A percentile compares a stretch with the other conserved stretches of the same genome.
phyloP scores from a whole-genome alignment of 2,113 vertebrate species.

The Trematocara marginatum region DNA sequence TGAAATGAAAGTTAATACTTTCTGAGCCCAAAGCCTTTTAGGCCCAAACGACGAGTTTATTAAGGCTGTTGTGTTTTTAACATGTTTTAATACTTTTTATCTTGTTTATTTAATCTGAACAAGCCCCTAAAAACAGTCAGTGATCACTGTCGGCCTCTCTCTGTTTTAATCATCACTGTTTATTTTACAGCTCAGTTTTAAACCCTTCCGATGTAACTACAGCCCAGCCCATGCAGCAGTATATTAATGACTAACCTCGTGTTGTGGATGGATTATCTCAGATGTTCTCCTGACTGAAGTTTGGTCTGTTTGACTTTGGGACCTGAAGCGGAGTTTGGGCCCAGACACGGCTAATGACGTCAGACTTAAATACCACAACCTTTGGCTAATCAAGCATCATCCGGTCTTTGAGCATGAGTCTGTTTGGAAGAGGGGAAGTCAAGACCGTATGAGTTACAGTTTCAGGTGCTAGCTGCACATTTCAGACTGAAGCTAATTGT shows the following conservation, averaged over 20 bases:
- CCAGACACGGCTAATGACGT: not conserved
- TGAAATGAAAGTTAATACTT: not conserved
- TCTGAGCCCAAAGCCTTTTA: not conserved
- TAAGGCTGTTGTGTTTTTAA: not conserved
- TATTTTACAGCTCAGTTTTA: accelerated
- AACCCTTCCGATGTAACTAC: accelerated
- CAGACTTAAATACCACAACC: not conserved
- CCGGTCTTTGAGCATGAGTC: not conserved
- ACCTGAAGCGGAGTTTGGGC: not conserved
- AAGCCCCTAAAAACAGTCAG: not conserved
- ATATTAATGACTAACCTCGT: accelerated
- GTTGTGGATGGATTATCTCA: not conserved
- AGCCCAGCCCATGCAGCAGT: not conserved
- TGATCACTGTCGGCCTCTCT: not conserved
- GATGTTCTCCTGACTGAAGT: not conserved
- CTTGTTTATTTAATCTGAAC: not conserved
- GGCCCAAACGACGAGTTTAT: not conserved
- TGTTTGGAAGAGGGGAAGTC: not conserved
- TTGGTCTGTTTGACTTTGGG: not conserved
- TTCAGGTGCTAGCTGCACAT: not conserved
- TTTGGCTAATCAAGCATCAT: not conserved
- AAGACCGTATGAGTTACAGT: not conserved
- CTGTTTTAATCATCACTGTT: not conserved
- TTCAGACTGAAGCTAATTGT: not conserved
- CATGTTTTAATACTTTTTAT: not conserved